Base-by-base conservation (phyloP, 2,888 invertebrate species). In the Leptarthrus brevirostris region DNA sequence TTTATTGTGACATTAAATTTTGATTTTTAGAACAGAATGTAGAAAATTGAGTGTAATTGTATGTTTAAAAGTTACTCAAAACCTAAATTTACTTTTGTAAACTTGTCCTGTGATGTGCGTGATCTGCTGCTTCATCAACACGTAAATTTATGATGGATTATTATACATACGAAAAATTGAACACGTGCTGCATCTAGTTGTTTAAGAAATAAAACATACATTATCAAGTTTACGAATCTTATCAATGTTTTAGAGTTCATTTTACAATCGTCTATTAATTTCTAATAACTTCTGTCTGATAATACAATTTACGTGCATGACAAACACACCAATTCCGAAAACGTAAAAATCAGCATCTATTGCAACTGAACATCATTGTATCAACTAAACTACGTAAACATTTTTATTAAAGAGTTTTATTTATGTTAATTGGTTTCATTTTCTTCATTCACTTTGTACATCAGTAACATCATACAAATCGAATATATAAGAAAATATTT, bases 401-500 rank as follows among this genome's bases (percentile, higher is more conserved):
- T 69, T 69, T 44, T 69, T 30, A 52, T 47, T 66, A 47, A 44
- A 44, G 16, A 34, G 49, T 69, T 66, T 52, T 34, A 52, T 69
- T 64, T 47, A 24, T 66, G 44, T 66, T 66, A 24, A 40, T 26
- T 66, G 44, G 44, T 66, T 66, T 66, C 14, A 47, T 64, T 69
- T 69, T 69, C 52, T 69, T 52, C 22, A 69, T 69, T 69, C 49
- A 69, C 69, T 69, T 69, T 69, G 69, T 69, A 69, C 69, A 69
- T 69, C 69, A 52, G 49, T 69, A 52, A 52, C 49, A 69, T 34
- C 69, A 69, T 69, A 69, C 69, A 69, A 69, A 69, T 69, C 69
- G 69, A 49, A 69, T 64, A 69, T 18, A 69, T 69, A 69, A 49
- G 52, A 52, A 52, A 69, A 69, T 52, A 66, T 49, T 24, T 40